phyloP scores from a whole-genome alignment of 2,113 vertebrate species.

The Sylvietta virens region DNA sequence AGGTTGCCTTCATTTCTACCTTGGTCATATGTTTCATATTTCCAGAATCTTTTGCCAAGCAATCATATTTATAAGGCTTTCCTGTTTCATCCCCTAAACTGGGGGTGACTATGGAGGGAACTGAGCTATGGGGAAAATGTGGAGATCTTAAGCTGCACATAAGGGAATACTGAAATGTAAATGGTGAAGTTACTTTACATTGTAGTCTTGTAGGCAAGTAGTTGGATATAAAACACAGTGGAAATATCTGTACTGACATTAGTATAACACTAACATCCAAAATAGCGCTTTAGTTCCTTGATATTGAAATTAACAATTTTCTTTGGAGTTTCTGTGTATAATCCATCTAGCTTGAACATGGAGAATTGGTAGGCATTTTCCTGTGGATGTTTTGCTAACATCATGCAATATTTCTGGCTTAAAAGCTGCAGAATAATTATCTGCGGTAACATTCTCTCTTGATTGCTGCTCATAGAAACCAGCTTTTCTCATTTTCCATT shows the following conservation, averaged over 20 bases:
- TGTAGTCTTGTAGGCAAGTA: not conserved
- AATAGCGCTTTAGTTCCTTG: not conserved
- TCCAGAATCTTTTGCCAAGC: too few species aligned
- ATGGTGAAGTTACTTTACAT: not conserved
- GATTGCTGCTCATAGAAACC: not conserved
- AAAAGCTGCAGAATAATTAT: not conserved
- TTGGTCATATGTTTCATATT: too few species aligned
- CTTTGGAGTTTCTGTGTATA: not conserved
- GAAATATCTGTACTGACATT: not conserved
- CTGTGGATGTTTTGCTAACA: not conserved
- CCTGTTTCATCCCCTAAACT: too few species aligned
- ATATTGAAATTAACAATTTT: not conserved
- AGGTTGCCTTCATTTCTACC: too few species aligned
- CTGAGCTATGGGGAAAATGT: not conserved
- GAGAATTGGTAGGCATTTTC: not conserved
- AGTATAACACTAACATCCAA: not conserved
- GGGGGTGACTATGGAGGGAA: not conserved
- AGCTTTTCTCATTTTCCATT: not conserved
- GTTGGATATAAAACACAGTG: not conserved
- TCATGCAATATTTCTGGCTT: not conserved
- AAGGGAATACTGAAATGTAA: not conserved
- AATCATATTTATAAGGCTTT: too few species aligned
- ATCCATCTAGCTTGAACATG: not conserved
- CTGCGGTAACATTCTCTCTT: not conserved
- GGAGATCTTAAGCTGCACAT: not conserved